Percentiles rank a stretch among this genome's conserved stretches.
These are phyloP conservation scores for Chamaetylas fuelleborni DNA, from an alignment of 2,113 vertebrate genomes.

Conservation along the genomic window DNA sequence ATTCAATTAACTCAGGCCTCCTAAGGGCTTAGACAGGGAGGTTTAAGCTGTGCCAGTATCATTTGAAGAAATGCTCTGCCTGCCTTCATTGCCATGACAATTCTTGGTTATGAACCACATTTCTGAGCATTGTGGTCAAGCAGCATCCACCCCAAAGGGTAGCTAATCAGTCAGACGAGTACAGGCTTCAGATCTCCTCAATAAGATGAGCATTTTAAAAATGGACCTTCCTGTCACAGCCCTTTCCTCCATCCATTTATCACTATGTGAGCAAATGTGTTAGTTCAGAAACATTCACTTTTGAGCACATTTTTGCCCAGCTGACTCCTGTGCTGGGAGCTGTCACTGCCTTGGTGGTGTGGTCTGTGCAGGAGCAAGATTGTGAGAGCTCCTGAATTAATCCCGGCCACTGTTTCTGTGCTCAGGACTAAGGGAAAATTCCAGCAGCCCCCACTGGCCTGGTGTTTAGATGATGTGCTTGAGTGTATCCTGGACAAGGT, in stretches of 20 bases:
- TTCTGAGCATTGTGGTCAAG: background rate
- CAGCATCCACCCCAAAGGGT: background rate
- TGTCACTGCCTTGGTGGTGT: background rate
- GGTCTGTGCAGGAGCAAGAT: background rate
- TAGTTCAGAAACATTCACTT: background rate
- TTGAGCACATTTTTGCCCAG: background rate
- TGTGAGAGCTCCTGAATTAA: background rate
- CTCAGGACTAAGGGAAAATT: conserved; percentile 8
- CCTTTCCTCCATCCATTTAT: conserved; percentile 18
- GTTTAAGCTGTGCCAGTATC: background rate
- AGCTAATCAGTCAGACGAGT: background rate
- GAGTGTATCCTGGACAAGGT: background rate
- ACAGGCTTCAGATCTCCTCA: background rate
- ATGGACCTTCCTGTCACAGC: conserved; percentile 15
- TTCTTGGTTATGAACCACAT: background rate
- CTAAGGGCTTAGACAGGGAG: background rate
- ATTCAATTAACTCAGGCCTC: background rate
- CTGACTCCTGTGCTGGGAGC: background rate
- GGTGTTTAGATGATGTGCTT: conserved; percentile 13
- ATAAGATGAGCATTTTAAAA: background rate
- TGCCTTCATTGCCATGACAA: background rate
- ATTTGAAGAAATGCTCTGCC: background rate
- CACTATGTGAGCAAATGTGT: background rate
- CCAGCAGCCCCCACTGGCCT: background rate
- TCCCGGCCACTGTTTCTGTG: background rate